Evolutionary conservation across 2,888 invertebrate species (phyloP).

Genomic region (Linhomoeus sp.): DNA sequence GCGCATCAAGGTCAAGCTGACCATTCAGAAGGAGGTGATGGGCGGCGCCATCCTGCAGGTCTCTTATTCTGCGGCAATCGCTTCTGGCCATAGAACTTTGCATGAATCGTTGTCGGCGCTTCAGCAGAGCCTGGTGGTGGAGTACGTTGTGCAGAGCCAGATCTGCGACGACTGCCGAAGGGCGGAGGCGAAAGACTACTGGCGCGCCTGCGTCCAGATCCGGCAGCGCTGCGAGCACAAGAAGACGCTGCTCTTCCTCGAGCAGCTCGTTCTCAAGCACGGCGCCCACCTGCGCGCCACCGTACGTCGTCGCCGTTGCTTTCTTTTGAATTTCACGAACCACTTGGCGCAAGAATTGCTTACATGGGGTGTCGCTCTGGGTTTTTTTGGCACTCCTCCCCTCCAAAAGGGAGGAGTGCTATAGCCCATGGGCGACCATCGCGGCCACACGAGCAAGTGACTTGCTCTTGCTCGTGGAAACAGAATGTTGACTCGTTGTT

Average conservation of each 20-base stretch:
- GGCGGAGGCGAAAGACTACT: slow-evolving; percentile 87
- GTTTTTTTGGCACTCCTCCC: too few relatives aligned
- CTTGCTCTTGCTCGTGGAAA: too few relatives aligned
- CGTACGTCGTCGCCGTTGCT: slow-evolving; percentile 24
- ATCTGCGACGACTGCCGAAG: slow-evolving; percentile 96
- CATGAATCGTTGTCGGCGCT: slow-evolving; percentile 37
- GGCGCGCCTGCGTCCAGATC: slow-evolving; percentile 59
- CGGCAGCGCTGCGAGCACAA: slow-evolving; percentile 56
- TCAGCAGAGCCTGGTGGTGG: slow-evolving; percentile 85
- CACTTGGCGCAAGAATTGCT: too few relatives aligned
- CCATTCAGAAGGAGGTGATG: slow-evolving; percentile 77
- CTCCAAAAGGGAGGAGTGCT: too few relatives aligned
- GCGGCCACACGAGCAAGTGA: too few relatives aligned
- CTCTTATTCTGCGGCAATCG: too few relatives aligned
- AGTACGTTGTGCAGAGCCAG: slow-evolving; percentile 69
- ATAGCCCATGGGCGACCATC: too few relatives aligned
- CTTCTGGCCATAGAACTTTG: too few relatives aligned
- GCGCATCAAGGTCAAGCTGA: slow-evolving; percentile 69
- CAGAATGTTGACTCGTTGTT: too few relatives aligned
- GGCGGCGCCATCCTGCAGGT: slow-evolving; percentile 45
- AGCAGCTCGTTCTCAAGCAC: slow-evolving; percentile 86
- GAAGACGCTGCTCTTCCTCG: slow-evolving; percentile 89
- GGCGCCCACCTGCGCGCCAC: slow-evolving; percentile 70
- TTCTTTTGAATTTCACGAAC: background rate
- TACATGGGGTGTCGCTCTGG: too few relatives aligned